Percentiles rank a stretch among this genome's conserved stretches.
Evolutionary conservation across 2,113 vertebrate species (phyloP).

Genomic region (Eurypyga helias): DNA sequence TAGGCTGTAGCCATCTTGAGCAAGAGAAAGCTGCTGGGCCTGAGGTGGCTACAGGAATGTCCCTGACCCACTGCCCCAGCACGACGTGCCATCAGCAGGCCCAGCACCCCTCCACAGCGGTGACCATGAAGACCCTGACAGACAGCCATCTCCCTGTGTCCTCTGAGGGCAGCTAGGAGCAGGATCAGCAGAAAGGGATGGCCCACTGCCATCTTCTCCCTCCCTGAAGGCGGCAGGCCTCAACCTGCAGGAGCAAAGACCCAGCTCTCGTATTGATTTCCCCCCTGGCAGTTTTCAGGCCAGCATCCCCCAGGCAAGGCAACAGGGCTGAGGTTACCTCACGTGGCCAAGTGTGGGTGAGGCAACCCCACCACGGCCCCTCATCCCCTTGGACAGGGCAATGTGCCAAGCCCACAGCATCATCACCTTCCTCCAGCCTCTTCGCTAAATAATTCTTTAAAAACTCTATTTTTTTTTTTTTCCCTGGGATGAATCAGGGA

Average conservation of each 20-base stretch:
- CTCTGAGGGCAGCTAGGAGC: not conserved
- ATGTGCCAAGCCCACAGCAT: accelerated
- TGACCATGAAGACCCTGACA: not conserved
- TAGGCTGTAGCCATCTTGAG: not conserved
- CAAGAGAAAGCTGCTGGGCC: not conserved
- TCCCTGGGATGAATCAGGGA: not conserved
- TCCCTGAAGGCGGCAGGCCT: not conserved
- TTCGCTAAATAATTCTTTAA: not conserved
- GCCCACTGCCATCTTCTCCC: not conserved
- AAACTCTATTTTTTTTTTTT: not conserved
- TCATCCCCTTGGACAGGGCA: not conserved
- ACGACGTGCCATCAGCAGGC: not conserved
- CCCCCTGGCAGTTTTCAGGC: not conserved
- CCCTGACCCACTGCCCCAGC: not conserved
- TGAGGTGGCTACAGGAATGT: not conserved
- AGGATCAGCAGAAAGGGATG: not conserved
- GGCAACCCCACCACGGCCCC: no score
- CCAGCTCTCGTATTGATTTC: not conserved
- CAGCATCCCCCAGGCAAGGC: not conserved
- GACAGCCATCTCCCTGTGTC: not conserved
- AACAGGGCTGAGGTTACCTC: not conserved
- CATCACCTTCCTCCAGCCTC: not conserved
- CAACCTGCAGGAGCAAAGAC: not conserved
- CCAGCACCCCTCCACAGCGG: not conserved
- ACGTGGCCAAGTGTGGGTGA: not conserved